Evolutionary conservation across 1,140 invertebrate genomes (phyloP), one percentile per base, ranked within the genome.

Genomic region (Apis florea): DNA sequence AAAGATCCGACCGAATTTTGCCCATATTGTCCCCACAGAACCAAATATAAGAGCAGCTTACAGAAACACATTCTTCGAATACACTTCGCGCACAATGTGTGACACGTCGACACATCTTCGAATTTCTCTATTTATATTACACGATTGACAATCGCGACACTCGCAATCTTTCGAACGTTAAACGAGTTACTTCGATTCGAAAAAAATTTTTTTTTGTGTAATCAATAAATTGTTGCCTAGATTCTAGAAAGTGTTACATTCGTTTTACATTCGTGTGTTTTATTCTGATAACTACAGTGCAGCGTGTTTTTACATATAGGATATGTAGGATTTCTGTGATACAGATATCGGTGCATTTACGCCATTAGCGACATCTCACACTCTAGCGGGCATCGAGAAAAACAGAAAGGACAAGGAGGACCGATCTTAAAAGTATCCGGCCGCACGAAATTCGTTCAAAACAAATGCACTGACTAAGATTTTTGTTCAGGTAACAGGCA

Each of bases 1-100:
- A 91, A 93, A 76, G 93, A 94, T 66, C 93, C 93, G 2, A 93
- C 92, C 72, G 93, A 94, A 80, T 92, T 90, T 64, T 94, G 93
- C 77, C 92, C 93, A 0, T 93, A 93, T 79, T 94, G 94, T 82
- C 91, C 93, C 0, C 92, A 93, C 64, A 89, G 89, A 72, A 93
- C 93, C 21, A 92, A 92, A 86, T 93, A 93, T 74, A 93, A 92
- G 83, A 90, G 90, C 75, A 92, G 91, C 68, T 72, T 93, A 51
- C 91, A 91, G 68, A 93, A 91, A 68, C 92, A 93, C 63, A 92
- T 93, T n/a, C 81, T 89, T 31, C 88, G 91, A 75, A 93, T 92
- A 71, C 92, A 93, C 40, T 69, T 79, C 0, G 53, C 0, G 53
- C 47, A 54, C 76, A 54, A 84, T 66, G 21, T 49, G 13, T 3